Base-by-base conservation (phyloP, 1,140 invertebrate genomes). In the Bombus waltoni region DNA sequence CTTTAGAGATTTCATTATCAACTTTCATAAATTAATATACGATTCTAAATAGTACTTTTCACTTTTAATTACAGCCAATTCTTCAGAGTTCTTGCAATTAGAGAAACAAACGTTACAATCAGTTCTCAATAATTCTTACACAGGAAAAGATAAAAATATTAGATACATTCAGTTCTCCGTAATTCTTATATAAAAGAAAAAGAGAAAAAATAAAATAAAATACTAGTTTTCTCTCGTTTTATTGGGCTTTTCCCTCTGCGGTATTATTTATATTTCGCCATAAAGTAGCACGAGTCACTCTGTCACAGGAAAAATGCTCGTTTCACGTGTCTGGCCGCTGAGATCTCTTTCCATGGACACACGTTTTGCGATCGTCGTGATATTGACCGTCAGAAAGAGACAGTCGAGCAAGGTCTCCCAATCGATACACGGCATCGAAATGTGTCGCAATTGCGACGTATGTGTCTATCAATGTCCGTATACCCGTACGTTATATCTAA, bases 401-500 rank as follows among this genome's bases (percentile, higher is more conserved):
- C 83, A 86, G 40, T 35, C 40, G 38, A n/a, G 68, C 83, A 83
- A 85, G 75, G 80, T 86, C 80, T 38, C 32, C 65, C 66, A 90
- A 91, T 91, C 89, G 74, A 88, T 91, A 90, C n/a, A 28, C 68
- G 53, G 65, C 74, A 77, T 89, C 62, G 66, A 87, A 81, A 89
- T 83, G 57, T 87, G 70, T 68, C 83, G 78, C 72, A 86, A 82
- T 35, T 72, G 15, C 79, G 71, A 70, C 83, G 38, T 57, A 85
- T 53, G 53, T 28, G 77, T 68, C 47, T 65, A 83, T 86, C 72
- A 85, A 80, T 72, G 47, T 59, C 38, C 22, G 15, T 57, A n/a
- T 59, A 11, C 25, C 28, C 10, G 59, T 62, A 62, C 10, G 59
- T 62, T n/a, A 18, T 71, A 80, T n/a, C n/a, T 53, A 66, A 35